Conservation (phyloP, 2,113 vertebrate genomes). For the Ciconia stormi region DNA sequence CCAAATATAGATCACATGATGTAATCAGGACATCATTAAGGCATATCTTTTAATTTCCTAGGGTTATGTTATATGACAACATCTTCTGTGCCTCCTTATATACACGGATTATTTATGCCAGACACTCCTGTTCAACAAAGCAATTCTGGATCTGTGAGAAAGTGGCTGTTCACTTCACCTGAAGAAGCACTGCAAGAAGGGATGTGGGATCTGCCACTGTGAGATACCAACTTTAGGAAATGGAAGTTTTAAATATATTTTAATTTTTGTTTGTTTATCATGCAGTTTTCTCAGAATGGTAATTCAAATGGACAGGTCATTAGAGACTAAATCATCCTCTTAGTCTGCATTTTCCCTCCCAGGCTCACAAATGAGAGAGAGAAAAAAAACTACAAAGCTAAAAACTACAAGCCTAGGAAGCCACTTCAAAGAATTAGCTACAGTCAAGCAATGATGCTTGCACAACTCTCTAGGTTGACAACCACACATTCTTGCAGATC, state of each 20-base stretch:
- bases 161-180: background rate
- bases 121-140: background rate
- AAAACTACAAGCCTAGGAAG: background rate
- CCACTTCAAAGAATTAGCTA: background rate
- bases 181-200: background rate
- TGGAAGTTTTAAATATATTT: background rate
- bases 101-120: background rate
- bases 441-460: background rate
- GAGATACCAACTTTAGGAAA: background rate
- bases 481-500: background rate
- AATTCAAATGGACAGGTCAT: background rate
- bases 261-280: background rate
- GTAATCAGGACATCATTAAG: background rate
- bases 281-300: background rate
- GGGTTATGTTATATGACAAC: background rate
- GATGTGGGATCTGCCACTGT: background rate
- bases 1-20: background rate
- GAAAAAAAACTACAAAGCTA: background rate
- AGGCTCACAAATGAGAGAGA: background rate
- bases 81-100: background rate
- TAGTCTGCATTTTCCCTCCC: background rate
- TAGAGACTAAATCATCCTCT: background rate
- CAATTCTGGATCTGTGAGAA: conserved; percentile 37
- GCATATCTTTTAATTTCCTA: background rate
- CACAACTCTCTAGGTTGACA: background rate